Conservation (phyloP, 2,113 vertebrate genomes). For the Chaenocephalus aceratus region DNA sequence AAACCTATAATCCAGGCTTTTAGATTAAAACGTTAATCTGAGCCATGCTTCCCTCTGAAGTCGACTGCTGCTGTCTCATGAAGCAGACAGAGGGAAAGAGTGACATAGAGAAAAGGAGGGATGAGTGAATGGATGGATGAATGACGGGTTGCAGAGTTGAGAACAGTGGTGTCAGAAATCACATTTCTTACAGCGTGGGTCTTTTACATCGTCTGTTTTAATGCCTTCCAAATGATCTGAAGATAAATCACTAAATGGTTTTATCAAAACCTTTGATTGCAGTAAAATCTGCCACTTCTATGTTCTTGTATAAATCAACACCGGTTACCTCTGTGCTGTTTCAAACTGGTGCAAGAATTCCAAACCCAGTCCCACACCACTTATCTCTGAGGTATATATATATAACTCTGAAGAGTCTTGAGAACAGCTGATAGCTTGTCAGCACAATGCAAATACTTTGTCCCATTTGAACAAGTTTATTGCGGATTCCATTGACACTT, state of each 20-base stretch:
- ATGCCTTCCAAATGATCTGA: slow-evolving; percentile 1
- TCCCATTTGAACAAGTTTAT: background rate
- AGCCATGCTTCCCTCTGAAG: slow-evolving; percentile 72
- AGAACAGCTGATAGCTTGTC: background rate
- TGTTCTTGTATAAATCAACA: background rate
- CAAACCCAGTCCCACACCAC: background rate
- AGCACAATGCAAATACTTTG: background rate
- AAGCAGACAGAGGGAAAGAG: slow-evolving; percentile 40
- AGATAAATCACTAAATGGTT: background rate
- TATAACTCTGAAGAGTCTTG: no score
- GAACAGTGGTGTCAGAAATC: slow-evolving; percentile 18
- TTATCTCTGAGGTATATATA: background rate
- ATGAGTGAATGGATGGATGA: slow-evolving; percentile 20
- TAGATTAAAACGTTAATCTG: slow-evolving; percentile 85
- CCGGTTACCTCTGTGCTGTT: background rate
- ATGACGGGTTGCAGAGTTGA: slow-evolving; percentile 16
- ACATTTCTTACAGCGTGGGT: background rate
- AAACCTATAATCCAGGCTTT: slow-evolving; percentile 82
- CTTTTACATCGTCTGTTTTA: background rate
- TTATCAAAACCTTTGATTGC: background rate
- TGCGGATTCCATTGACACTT: background rate
- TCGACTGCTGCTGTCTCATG: slow-evolving; percentile 68
- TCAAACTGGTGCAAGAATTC: background rate
- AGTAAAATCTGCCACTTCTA: background rate
- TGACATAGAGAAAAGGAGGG: slow-evolving; percentile 27